A percentile compares a stretch with the other conserved stretches of the same genome.
Evolutionary conservation across 2,797 vertebrate species (phyloP).

Genomic region (Trachops cirrhosus): DNA sequence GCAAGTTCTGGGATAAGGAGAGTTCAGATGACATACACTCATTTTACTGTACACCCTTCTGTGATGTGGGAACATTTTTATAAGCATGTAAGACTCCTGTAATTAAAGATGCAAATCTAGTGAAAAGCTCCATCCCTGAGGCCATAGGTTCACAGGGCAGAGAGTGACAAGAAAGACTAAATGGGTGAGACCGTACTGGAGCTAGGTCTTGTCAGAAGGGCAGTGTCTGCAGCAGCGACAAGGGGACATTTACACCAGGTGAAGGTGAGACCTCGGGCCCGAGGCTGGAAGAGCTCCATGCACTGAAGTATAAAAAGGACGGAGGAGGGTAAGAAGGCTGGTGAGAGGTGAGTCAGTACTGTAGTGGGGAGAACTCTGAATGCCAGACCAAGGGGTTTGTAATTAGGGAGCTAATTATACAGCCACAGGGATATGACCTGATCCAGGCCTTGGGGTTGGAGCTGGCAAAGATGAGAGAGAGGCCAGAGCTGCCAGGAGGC

Average conservation of each 20-base stretch:
- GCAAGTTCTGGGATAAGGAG: neutral
- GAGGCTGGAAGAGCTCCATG: neutral
- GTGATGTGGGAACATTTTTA: slow-evolving; percentile 71
- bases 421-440: neutral
- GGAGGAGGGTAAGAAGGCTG: neutral
- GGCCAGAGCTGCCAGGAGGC: neutral
- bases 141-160: slow-evolving; percentile 52
- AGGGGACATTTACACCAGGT: neutral
- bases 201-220: neutral
- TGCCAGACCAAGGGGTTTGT: neutral
- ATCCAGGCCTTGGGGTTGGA: neutral
- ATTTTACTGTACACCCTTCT: neutral
- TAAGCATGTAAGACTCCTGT: slow-evolving; percentile 47
- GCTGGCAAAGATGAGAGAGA: neutral
- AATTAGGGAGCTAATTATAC: neutral
- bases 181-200: neutral
- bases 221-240: neutral
- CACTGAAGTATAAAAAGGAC: neutral
- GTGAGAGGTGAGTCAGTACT: neutral
- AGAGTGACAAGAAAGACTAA: slow-evolving; percentile 8
- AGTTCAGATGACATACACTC: neutral
- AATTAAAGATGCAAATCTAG: slow-evolving; percentile 67
- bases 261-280: neutral
- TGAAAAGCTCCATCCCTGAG: slow-evolving; percentile 62
- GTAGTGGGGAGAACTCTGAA: neutral